Evolutionary conservation across 2,888 invertebrate genomes (phyloP).

Genomic region (Agrotis ipsilon): DNA sequence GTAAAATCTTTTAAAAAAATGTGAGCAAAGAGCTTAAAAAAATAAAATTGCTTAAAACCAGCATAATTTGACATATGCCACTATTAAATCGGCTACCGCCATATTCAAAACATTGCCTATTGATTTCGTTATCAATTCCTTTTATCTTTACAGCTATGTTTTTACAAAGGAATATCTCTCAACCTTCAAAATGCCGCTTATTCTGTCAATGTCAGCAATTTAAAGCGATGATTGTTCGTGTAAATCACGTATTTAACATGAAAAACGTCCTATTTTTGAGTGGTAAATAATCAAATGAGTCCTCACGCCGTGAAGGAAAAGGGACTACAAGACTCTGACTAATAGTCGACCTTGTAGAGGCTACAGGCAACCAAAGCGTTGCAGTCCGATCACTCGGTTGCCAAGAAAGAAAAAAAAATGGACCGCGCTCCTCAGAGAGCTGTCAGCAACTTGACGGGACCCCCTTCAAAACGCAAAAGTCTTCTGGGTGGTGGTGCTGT

Average conservation of each 20-base stretch:
- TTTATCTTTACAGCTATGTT: constrained; percentile 73
- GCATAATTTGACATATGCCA: constrained; percentile 31
- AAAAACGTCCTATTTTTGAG: too few species aligned
- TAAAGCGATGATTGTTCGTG: constrained; percentile 38
- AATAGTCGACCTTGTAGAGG: too few species aligned
- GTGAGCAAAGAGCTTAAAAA: neutral
- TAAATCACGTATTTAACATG: constrained; percentile 34
- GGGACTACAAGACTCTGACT: too few species aligned
- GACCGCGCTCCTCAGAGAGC: too few species aligned
- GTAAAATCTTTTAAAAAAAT: neutral
- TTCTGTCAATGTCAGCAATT: constrained; percentile 52
- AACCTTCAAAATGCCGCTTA: constrained; percentile 57
- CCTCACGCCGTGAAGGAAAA: too few species aligned
- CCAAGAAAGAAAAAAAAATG: too few species aligned
- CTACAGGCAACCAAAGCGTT: too few species aligned
- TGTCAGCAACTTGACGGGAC: too few species aligned
- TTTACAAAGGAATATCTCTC: constrained; percentile 56
- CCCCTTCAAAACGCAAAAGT: too few species aligned
- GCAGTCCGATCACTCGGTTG: too few species aligned
- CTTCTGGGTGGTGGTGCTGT: too few species aligned
- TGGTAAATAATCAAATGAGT: too few species aligned
- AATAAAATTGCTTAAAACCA: neutral
- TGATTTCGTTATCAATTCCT: constrained; percentile 64
- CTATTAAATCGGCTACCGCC: constrained; percentile 3
- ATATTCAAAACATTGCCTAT: constrained; percentile 56